These are phyloP conservation scores for Babyrousa celebensis DNA, from an alignment of 2,797 vertebrate species.

Conservation along the genomic window DNA sequence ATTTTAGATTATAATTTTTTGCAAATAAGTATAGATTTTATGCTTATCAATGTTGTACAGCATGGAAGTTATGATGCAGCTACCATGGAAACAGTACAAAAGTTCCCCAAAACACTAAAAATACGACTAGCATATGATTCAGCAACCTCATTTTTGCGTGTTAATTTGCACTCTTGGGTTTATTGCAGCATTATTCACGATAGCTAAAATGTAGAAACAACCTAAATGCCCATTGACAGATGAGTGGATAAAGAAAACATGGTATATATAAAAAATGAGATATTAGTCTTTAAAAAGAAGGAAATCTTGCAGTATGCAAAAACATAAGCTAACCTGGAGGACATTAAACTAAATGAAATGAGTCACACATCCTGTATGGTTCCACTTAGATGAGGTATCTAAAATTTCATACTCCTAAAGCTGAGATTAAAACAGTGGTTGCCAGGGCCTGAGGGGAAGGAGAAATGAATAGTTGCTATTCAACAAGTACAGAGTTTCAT, in stretches of 20 bases:
- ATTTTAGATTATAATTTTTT: background rate
- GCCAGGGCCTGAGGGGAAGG: background rate
- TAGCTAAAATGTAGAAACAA: too few relatives aligned
- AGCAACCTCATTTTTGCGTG: background rate
- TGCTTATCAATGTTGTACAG: background rate
- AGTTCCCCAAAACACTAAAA: background rate
- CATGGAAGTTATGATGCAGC: background rate
- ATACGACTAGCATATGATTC: background rate
- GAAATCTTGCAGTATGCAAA: background rate
- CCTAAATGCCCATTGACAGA: too few relatives aligned
- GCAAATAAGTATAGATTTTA: background rate
- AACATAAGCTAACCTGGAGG: background rate
- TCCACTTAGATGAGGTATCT: background rate
- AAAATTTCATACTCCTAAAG: background rate
- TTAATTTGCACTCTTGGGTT: background rate
- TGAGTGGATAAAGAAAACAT: background rate
- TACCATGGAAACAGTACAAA: background rate
- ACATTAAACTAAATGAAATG: background rate
- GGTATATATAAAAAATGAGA: background rate
- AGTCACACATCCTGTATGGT: background rate
- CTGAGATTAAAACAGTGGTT: background rate
- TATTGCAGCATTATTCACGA: too few relatives aligned
- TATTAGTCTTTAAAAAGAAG: background rate
- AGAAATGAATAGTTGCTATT: background rate
- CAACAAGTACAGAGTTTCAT: background rate